Evolutionary conservation across 2,888 invertebrate genomes (phyloP), one percentile per base, ranked within the genome.

Genomic region (Sinelater perroti): DNA sequence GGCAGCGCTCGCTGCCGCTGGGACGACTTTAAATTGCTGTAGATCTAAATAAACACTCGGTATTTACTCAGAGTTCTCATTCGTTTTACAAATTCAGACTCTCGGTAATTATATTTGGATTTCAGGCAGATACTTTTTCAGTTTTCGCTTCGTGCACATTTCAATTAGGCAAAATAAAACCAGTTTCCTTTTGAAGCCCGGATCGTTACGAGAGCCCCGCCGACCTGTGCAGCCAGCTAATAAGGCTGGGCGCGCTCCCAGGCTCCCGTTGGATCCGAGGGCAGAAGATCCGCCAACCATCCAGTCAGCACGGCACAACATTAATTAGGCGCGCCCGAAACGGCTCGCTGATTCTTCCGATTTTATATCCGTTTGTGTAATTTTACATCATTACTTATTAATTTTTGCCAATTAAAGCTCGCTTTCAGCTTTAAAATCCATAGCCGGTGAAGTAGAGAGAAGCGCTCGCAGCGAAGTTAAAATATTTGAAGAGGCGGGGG

Each of bases 111-210:
- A 56, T 62, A 62, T 62, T 62, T 60, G 62, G 60, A 62, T 62
- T 62, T 60, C 60, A 62, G 67, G 58, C 67, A 64, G 68, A 69
- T 71, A 69, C 71, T 71, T 69, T 71, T 71, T 68, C 68, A 66
- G 69, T 70, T 67, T 71, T 68, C 69, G 70, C 69, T 70, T 66
- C 67, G 67, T 67, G 68, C 63, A 68, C 69, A 69, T 69, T 71
- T 69, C 67, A 70, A 69, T 71, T 71, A 70, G 60, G 58, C 57
- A 54, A 62, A 60, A 62, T 64, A 61, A 61, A 62, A 54, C 44
- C 50, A 58, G 33, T 42, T 54, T 54, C 35, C 28, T 46, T 55
- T 46, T 47, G 47, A 57, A 46, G 46, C 30, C 16, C 14, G 8
- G 24, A n/a, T 5, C n/a, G n/a, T n/a, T 35, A 38, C 38, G 24